These are phyloP conservation scores for Entomobrya proxima DNA, from an alignment of 2,888 invertebrate species.

Conservation along the genomic window DNA sequence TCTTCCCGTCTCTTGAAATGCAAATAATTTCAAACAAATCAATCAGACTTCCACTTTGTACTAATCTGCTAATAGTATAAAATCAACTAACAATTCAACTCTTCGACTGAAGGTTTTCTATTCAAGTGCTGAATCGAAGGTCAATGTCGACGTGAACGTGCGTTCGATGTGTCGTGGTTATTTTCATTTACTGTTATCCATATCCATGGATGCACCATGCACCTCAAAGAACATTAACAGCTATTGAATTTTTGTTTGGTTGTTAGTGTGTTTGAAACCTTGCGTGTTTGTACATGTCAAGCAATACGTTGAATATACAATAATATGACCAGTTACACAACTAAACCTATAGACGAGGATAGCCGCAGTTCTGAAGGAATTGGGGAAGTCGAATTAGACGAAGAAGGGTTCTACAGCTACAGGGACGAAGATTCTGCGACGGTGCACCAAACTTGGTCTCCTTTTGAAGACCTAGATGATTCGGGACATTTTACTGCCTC, in stretches of 20 bases:
- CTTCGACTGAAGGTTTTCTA: background rate
- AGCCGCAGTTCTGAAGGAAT: slow-evolving; percentile 44
- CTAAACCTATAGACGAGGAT: slow-evolving; percentile 52
- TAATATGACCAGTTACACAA: slow-evolving; percentile 49
- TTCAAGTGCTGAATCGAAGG: background rate
- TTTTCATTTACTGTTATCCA: too few species aligned
- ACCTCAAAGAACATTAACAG: too few species aligned
- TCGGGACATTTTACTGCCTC: slow-evolving; percentile 73
- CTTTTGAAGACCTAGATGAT: slow-evolving; percentile 67
- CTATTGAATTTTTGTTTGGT: too few species aligned
- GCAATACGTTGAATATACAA: background rate
- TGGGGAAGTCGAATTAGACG: slow-evolving; percentile 30
- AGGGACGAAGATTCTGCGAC: slow-evolving; percentile 43
- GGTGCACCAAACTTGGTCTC: slow-evolving; percentile 51
- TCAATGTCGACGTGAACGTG: too few species aligned
- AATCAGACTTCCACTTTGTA: background rate
- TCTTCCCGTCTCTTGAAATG: background rate
- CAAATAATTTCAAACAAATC: background rate
- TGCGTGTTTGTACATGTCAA: too few species aligned
- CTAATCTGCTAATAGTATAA: slow-evolving; percentile 6
- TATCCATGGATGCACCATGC: too few species aligned
- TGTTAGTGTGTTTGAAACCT: too few species aligned
- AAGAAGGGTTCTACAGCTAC: slow-evolving; percentile 52
- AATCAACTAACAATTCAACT: background rate
- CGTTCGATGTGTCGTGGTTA: too few species aligned